Percentiles rank a stretch among this genome's conserved stretches.
Evolutionary conservation across 2,888 invertebrate genomes (phyloP).

Genomic region (Pseudeuparius sepicola): DNA sequence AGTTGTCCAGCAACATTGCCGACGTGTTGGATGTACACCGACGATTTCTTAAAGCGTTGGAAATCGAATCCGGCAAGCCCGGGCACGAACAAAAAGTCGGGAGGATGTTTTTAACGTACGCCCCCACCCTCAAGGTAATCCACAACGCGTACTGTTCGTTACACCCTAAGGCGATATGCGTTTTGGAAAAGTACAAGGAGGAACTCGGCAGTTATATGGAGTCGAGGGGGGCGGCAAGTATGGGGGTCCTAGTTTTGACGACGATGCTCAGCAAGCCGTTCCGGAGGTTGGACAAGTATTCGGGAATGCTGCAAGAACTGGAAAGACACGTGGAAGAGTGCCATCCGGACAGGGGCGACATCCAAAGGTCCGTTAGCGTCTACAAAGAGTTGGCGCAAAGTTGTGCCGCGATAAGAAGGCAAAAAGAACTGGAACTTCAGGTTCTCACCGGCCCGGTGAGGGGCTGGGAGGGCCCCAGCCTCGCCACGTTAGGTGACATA

Average conservation of each 20-base stretch:
- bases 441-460: slow-evolving; percentile 89
- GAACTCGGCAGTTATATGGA: slow-evolving; percentile 82
- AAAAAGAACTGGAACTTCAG: slow-evolving; percentile 93
- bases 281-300: slow-evolving; percentile 88
- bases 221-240: slow-evolving; percentile 71
- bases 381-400: slow-evolving; percentile 83
- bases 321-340: slow-evolving; percentile 93
- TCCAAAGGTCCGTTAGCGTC: slow-evolving; percentile 87
- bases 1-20: slow-evolving; percentile 78
- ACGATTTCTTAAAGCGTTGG: slow-evolving; percentile 65
- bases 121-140: slow-evolving; percentile 70
- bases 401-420: slow-evolving; percentile 78
- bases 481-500: slow-evolving; percentile 66
- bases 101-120: slow-evolving; percentile 78
- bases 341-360: slow-evolving; percentile 92
- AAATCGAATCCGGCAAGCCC: slow-evolving; percentile 64
- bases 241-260: slow-evolving; percentile 82
- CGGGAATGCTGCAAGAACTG: slow-evolving; percentile 86
- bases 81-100: slow-evolving; percentile 79
- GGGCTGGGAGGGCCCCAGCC: slow-evolving; percentile 86
- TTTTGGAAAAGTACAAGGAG: slow-evolving; percentile 86
- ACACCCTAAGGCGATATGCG: slow-evolving; percentile 89
- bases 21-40: slow-evolving; percentile 82
- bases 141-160: slow-evolving; percentile 85
- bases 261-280: slow-evolving; percentile 93